A percentile compares a stretch with the other conserved stretches of the same genome.
phyloP scores from a whole-genome alignment of 2,797 vertebrate genomes.

The Silurus aristotelis region DNA sequence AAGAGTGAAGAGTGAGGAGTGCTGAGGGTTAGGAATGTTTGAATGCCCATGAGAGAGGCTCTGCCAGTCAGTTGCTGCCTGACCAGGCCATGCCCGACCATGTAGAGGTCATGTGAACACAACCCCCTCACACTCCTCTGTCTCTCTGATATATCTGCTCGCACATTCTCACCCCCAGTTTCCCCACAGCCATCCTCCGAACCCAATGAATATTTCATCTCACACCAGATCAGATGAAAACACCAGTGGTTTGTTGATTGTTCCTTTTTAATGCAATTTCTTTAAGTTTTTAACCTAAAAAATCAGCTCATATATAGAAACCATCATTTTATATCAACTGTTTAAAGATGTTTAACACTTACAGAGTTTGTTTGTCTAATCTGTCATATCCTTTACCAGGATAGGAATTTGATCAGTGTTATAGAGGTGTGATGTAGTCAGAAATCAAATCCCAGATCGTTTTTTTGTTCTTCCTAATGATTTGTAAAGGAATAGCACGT shows the following conservation, averaged over 20 bases:
- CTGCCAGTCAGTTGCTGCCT: constrained; percentile 80
- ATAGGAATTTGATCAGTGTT: not conserved
- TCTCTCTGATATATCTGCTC: constrained; percentile 69
- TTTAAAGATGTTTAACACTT: not conserved
- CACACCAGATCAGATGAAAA: constrained; percentile 70
- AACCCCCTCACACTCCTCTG: constrained; percentile 69
- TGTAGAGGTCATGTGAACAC: constrained; percentile 87
- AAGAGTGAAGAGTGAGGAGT: constrained; percentile 41
- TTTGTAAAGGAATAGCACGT: not conserved
- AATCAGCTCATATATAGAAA: not conserved
- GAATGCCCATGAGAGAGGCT: constrained; percentile 86
- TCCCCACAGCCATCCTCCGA: constrained; percentile 57
- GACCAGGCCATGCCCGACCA: constrained; percentile 74
- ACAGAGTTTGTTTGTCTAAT: not conserved
- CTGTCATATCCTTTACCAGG: no score
- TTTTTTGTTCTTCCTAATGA: not conserved
- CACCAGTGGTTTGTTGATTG: not conserved
- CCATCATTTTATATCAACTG: not conserved
- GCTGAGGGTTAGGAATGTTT: constrained; percentile 75
- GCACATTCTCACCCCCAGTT: constrained; percentile 64
- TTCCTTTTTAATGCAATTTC: not conserved
- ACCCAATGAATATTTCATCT: constrained; percentile 69
- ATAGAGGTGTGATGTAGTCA: not conserved
- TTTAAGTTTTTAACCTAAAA: not conserved
- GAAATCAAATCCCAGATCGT: not conserved